Evolutionary conservation across 2,888 invertebrate genomes (phyloP), one percentile per base, ranked within the genome.

Genomic region (Epinotia ramella): DNA sequence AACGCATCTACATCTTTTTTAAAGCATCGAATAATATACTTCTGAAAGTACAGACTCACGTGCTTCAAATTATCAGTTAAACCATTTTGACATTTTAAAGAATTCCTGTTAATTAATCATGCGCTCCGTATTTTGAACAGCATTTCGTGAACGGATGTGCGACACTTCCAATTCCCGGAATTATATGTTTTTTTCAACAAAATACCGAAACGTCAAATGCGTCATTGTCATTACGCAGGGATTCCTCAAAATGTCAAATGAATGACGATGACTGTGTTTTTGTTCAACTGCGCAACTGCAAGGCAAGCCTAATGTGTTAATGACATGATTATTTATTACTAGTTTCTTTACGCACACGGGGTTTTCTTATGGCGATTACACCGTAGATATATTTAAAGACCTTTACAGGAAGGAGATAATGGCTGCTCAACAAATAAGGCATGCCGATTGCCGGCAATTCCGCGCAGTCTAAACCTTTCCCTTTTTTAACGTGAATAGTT

Each of bases 21-120:
- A 20, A 20, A 2, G 2, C 20, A 20, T 1, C 20, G 1, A 20
- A 20, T 20, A 1, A 1, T 20, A 20, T 20, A 20, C 20, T 20
- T 20, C 20, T 20, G 20, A 20, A 20, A 20, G 20, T 20, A 20
- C 20, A 2, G 20, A 20, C 1, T 28, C 24, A 49, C 16, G 16
- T 16, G 13, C 16, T 49, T 40, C 40, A 16, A 16, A 49, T 16
- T 16, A 40, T 40, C 40, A 49, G 16, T 5, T 49, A 49, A 49
- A 49, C 16, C 6, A 16, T 11, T 2, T 46, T 13, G 13, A 13
- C 12, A 49, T 56, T 67, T 33, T 56, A 67, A 53, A 53, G n/a
- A 44, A 69, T n/a, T 59, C 20, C 12, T 57, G 44, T 65, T 46
- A 63, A 64, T 62, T 68, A 73, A 68, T 73, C 60, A 73, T 53